Conservation (phyloP, 2,113 vertebrate genomes). For the Aphyosemion australe region DNA sequence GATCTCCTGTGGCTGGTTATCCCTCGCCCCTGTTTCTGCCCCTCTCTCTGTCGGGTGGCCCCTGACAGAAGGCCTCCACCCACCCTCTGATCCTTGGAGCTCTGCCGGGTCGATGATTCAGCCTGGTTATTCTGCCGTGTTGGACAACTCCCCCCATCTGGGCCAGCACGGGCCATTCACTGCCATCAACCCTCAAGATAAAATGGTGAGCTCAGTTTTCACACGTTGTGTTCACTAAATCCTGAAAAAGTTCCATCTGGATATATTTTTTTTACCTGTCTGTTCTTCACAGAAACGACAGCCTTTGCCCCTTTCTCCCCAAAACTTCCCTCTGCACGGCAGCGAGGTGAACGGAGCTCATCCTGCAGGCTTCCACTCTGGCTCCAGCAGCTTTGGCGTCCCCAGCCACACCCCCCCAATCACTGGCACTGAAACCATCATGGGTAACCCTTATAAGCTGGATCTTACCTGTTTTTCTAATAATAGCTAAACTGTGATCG, state of each 20-base stretch:
- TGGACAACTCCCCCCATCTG: conserved; percentile 87
- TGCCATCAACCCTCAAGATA: conserved; percentile 90
- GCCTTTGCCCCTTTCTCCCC: conserved; percentile 73
- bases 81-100: conserved; percentile 86
- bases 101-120: conserved; percentile 84
- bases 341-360: conserved; percentile 88
- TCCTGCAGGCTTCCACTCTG: conserved; percentile 84
- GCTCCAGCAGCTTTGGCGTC: conserved; percentile 83
- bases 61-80: conserved; percentile 77
- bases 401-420: conserved; percentile 83
- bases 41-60: conserved; percentile 39
- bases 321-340: conserved; percentile 91
- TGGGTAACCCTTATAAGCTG: conserved; percentile 51
- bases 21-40: conserved; percentile 28
- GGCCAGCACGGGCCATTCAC: conserved; percentile 82
- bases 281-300: conserved; percentile 66
- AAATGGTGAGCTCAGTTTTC: conserved; percentile 81
- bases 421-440: conserved; percentile 59
- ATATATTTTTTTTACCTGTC: conserved; percentile 12
- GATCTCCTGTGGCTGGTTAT: conserved; percentile 54
- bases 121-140: conserved; percentile 85
- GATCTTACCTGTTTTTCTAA: not conserved
- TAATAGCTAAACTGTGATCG: not conserved
- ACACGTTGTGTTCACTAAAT: not conserved
- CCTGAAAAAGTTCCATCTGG: not conserved